phyloP scores from a whole-genome alignment of 2,888 invertebrate species.

The Atrina japonica region DNA sequence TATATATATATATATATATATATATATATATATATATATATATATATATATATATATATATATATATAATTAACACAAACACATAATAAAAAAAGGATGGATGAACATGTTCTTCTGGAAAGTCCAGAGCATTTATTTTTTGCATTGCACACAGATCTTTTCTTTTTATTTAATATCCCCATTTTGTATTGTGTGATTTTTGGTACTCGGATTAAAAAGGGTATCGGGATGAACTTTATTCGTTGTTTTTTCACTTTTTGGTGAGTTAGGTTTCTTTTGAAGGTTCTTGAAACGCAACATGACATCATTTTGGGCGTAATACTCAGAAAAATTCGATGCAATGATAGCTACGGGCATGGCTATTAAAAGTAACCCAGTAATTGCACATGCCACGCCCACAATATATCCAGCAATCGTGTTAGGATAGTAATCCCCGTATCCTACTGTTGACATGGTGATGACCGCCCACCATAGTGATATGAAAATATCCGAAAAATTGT shows the following conservation, averaged over 20 bases:
- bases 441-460: constrained; percentile 69
- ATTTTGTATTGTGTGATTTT: too few species aligned
- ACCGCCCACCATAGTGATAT: constrained; percentile 66
- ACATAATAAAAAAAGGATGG: too few species aligned
- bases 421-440: constrained; percentile 69
- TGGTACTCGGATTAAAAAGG: too few species aligned
- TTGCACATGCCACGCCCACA: constrained; percentile 63
- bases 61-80: too few species aligned
- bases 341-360: constrained; percentile 73
- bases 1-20: too few species aligned
- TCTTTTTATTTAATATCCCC: too few species aligned
- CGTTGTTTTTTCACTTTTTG: neutral
- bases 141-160: too few species aligned
- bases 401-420: constrained; percentile 58
- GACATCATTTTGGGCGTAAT: constrained; percentile 41
- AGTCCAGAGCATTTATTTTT: too few species aligned
- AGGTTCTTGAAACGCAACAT: constrained; percentile 12
- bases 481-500: constrained; percentile 51
- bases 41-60: too few species aligned
- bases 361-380: constrained; percentile 64
- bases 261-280: neutral
- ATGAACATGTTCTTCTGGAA: too few species aligned
- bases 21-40: too few species aligned
- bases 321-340: constrained; percentile 65
- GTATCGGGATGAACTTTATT: constrained; percentile 15